phyloP scores from a whole-genome alignment of 1,140 invertebrate species.

The Homalodisca vitripennis region DNA sequence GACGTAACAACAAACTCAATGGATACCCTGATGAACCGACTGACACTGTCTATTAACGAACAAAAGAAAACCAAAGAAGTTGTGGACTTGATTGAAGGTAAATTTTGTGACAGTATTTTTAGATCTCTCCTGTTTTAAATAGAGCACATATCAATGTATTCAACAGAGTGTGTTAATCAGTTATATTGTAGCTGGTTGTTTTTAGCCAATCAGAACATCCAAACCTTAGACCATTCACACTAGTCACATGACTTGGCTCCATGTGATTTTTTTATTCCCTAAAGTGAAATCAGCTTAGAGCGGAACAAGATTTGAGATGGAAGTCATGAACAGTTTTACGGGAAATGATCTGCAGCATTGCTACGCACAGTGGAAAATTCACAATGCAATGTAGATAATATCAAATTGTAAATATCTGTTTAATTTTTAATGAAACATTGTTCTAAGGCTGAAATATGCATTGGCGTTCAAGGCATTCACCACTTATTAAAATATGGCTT shows the following conservation, averaged over 20 bases:
- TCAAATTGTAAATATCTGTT: too few relatives aligned
- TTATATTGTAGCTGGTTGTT: neutral
- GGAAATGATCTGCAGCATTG: too few relatives aligned
- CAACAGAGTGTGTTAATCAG: neutral
- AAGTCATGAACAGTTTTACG: too few relatives aligned
- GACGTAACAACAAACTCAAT: conserved; percentile 15
- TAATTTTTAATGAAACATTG: too few relatives aligned
- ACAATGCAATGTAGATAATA: too few relatives aligned
- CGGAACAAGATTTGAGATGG: too few relatives aligned
- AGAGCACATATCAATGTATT: neutral
- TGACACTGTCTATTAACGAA: conserved; percentile 28
- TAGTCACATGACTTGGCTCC: neutral
- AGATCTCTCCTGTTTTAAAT: conserved; percentile 1
- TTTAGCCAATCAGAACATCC: neutral
- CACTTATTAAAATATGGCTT: too few relatives aligned
- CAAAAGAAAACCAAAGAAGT: conserved; percentile 36
- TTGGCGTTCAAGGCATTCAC: too few relatives aligned
- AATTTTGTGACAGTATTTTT: neutral
- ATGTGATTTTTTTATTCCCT: neutral
- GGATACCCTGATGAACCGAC: conserved; percentile 33
- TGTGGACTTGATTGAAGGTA: conserved; percentile 21
- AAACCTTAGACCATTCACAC: neutral
- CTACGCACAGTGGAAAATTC: too few relatives aligned
- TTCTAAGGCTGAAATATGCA: too few relatives aligned
- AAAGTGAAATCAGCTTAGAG: too few relatives aligned